phyloP scores from a whole-genome alignment of 2,113 vertebrate species.

The Ahaetulla prasina region DNA sequence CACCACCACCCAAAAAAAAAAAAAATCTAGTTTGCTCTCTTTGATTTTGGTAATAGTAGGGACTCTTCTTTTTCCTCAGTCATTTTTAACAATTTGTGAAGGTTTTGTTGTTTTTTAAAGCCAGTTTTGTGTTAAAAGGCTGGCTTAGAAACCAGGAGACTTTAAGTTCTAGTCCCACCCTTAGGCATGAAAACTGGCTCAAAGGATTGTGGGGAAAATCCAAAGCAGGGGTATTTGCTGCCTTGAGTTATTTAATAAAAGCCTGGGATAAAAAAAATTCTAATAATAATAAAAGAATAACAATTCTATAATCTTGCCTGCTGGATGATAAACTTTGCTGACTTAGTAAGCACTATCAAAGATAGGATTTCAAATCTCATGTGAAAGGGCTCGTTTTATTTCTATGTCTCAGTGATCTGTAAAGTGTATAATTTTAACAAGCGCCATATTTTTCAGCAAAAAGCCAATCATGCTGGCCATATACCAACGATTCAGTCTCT shows the following conservation, averaged over 20 bases:
- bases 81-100: neutral
- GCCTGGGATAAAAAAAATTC: neutral
- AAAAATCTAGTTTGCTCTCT: neutral
- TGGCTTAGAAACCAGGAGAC: neutral
- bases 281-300: neutral
- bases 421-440: neutral
- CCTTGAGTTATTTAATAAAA: neutral
- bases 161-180: too few species aligned
- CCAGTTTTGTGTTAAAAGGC: neutral
- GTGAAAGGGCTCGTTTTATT: neutral
- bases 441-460: neutral
- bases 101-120: neutral
- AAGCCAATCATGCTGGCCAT: neutral
- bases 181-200: neutral
- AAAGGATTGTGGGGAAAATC: neutral
- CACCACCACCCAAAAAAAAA: too few species aligned
- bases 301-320: neutral
- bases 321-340: neutral
- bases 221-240: neutral
- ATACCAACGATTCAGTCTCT: neutral
- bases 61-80: neutral
- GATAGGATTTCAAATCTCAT: neutral
- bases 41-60: neutral
- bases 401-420: neutral
- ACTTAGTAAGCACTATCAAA: neutral